Conservation (phyloP, 1,140 invertebrate genomes). For the Drosophila varians region DNA sequence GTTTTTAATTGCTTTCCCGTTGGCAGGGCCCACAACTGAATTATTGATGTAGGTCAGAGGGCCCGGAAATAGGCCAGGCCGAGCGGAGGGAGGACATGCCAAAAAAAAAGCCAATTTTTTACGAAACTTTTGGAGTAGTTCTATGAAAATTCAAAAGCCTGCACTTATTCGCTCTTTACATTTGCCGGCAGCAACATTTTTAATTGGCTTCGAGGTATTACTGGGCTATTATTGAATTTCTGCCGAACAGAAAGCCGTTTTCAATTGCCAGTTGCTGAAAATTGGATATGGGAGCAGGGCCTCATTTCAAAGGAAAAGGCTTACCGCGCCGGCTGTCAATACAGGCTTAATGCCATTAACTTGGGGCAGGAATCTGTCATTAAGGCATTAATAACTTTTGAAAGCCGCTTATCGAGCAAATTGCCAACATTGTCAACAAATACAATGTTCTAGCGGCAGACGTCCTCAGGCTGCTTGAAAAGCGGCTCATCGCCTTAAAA, state of each 20-base stretch:
- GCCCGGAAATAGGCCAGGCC: constrained; percentile 29
- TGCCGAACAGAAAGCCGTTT: constrained; percentile 8
- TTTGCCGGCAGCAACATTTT: background rate
- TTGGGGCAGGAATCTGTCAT: constrained; percentile 46
- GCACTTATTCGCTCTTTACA: background rate
- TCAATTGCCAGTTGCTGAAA: constrained; percentile 13
- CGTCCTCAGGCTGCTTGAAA: constrained; percentile 19
- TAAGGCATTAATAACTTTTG: constrained; percentile 54
- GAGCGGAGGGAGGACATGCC: too few relatives aligned
- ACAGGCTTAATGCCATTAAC: constrained; percentile 18
- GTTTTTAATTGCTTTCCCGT: constrained; percentile 74
- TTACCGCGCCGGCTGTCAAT: constrained; percentile 34
- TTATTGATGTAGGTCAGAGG: constrained; percentile 73
- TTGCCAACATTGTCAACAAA: constrained; percentile 42
- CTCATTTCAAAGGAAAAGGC: constrained; percentile 36
- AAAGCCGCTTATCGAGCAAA: constrained; percentile 67
- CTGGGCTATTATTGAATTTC: background rate
- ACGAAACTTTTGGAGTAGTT: background rate
- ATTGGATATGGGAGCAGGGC: background rate
- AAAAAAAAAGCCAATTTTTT: background rate
- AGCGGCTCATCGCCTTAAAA: constrained; percentile 2
- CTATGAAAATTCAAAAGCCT: background rate
- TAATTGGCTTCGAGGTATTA: constrained; percentile 9
- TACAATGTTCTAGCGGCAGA: constrained; percentile 2
- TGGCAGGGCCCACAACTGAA: constrained; percentile 46